Percentiles rank a stretch among this genome's conserved stretches.
Conservation (phyloP, 2,113 vertebrate genomes). For the Ptychochromis oligacanthus region DNA sequence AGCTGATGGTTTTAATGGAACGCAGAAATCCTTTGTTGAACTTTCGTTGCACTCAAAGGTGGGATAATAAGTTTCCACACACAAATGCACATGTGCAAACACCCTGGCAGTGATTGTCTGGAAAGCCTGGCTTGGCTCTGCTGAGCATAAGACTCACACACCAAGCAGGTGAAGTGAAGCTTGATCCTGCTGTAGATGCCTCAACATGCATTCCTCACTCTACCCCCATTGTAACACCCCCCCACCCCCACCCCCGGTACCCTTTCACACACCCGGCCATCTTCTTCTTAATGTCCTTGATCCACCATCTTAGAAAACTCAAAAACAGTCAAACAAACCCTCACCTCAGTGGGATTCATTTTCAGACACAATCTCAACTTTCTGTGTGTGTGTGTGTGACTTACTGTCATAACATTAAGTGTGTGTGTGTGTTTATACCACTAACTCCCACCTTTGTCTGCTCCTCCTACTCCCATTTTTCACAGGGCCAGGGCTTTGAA, state of each 20-base stretch:
- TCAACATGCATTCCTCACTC: slow-evolving; percentile 42
- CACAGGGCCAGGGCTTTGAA: slow-evolving; percentile 75
- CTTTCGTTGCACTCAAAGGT: slow-evolving; percentile 58
- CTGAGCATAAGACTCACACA: slow-evolving; percentile 31
- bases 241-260: not conserved
- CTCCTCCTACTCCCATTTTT: slow-evolving; percentile 75
- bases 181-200: slow-evolving; percentile 52
- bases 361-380: slow-evolving; percentile 49
- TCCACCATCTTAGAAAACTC: slow-evolving; percentile 24
- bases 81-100: slow-evolving; percentile 32
- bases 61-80: slow-evolving; percentile 57
- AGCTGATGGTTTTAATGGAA: slow-evolving; percentile 64
- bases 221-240: slow-evolving; percentile 4
- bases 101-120: slow-evolving; percentile 21
- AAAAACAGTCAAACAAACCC: slow-evolving; percentile 46
- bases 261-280: slow-evolving; percentile 1
- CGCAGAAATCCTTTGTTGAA: slow-evolving; percentile 66
- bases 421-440: slow-evolving; percentile 32
- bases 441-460: slow-evolving; percentile 71
- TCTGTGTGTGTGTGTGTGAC: slow-evolving; percentile 46
- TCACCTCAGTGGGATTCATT: slow-evolving; percentile 42
- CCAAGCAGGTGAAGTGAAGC: slow-evolving; percentile 61
- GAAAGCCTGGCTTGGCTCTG: slow-evolving; percentile 33
- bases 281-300: slow-evolving; percentile 11
- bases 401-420: slow-evolving; percentile 52